A percentile compares a stretch with the other conserved stretches of the same genome.
phyloP scores from a whole-genome alignment of 1,140 invertebrate genomes.

The Polypedilum vanderplanki region DNA sequence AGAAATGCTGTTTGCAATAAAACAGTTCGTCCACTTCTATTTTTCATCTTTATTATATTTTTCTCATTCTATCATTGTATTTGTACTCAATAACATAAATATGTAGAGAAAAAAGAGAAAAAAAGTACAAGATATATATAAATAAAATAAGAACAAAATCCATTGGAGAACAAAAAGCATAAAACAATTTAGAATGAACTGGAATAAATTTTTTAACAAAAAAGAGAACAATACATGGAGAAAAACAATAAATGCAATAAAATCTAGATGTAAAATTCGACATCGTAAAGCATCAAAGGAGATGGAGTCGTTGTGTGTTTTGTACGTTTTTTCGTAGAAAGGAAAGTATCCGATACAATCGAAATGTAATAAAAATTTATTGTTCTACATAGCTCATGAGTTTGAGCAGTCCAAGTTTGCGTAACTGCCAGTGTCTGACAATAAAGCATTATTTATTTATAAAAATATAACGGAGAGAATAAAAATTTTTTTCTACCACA shows the following conservation, averaged over 20 bases:
- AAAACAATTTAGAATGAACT: conserved; percentile 3
- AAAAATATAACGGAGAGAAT: no score
- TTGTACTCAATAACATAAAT: no score
- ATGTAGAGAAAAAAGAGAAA: no score
- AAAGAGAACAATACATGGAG: background rate
- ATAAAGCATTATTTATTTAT: conserved; percentile 1
- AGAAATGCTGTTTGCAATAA: no score
- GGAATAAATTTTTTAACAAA: conserved; percentile 23
- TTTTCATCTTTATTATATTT: no score
- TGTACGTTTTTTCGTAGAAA: background rate
- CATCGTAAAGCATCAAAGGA: conserved; percentile 20
- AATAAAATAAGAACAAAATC: background rate
- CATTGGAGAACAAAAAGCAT: background rate
- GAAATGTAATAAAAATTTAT: conserved; percentile 25
- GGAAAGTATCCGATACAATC: background rate
- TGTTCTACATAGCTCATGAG: conserved; percentile 11
- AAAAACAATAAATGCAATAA: conserved; percentile 27
- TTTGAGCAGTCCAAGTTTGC: background rate
- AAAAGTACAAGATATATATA: background rate
- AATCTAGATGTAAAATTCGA: conserved; percentile 25
- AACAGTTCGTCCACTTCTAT: no score
- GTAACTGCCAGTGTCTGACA: conserved; percentile 4
- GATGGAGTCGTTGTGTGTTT: background rate
- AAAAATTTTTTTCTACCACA: background rate
- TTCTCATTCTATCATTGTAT: no score